Conservation (phyloP, 2,113 vertebrate genomes). For the Pyxicephalus adspersus region DNA sequence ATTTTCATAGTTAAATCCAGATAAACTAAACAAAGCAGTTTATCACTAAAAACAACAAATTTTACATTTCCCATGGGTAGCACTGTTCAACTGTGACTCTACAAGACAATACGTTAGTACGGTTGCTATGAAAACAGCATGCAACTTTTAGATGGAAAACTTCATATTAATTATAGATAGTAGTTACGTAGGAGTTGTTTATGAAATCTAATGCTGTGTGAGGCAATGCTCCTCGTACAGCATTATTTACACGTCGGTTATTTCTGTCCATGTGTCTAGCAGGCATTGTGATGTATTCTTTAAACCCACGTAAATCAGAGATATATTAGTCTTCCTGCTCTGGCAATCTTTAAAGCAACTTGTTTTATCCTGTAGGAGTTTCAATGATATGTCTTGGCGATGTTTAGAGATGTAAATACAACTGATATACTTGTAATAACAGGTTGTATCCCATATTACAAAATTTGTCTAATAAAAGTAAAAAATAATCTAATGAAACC, state of each 20-base stretch:
- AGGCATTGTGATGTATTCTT: background rate
- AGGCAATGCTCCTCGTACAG: background rate
- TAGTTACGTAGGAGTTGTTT: constrained; percentile 7
- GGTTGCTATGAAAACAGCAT: constrained; percentile 20
- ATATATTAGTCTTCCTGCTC: background rate
- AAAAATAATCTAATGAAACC: no score
- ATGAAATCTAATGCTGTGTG: background rate
- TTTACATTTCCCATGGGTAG: background rate
- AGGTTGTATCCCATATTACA: no score
- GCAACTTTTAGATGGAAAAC: background rate
- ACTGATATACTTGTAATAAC: no score
- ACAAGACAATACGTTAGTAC: background rate
- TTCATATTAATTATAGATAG: constrained; percentile 21
- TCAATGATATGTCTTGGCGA: background rate
- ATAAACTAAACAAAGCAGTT: background rate
- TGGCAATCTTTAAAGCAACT: background rate
- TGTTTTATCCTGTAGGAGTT: background rate
- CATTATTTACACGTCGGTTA: background rate
- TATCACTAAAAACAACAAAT: background rate
- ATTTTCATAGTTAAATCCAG: background rate
- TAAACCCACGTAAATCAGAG: background rate
- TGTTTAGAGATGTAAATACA: no score
- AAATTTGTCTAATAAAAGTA: no score
- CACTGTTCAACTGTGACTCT: background rate
- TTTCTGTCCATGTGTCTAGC: background rate